phyloP scores from a whole-genome alignment of 2,888 invertebrate species.

The Brachyopa scutellaris region DNA sequence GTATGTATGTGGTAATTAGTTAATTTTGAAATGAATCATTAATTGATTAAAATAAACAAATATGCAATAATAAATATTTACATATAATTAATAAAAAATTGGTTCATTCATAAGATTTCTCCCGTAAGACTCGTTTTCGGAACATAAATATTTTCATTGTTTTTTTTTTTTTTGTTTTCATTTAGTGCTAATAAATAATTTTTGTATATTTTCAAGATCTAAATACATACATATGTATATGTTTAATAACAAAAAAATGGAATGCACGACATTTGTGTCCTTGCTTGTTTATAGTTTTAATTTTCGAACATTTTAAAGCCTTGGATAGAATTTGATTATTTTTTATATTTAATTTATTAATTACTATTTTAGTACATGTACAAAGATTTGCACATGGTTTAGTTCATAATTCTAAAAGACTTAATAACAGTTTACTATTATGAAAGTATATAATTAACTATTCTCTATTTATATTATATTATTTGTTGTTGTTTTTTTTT shows the following conservation, averaged over 20 bases:
- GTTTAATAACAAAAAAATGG: conserved; percentile 11
- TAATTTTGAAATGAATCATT: too few species aligned
- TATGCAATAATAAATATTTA: conserved; percentile 17
- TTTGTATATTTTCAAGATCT: conserved; percentile 7
- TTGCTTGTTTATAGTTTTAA: conserved; percentile 1
- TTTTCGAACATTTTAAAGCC: not conserved
- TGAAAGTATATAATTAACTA: conserved; percentile 12
- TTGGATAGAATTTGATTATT: conserved; percentile 12
- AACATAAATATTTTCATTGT: not conserved
- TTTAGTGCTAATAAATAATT: not conserved
- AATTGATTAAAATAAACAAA: conserved; percentile 6
- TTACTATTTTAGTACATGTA: not conserved
- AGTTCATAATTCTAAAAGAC: not conserved
- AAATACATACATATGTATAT: too few species aligned
- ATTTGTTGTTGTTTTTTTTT: too few species aligned
- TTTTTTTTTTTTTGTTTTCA: not conserved
- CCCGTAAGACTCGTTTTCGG: not conserved
- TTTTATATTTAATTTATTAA: conserved; percentile 1
- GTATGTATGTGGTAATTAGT: not conserved
- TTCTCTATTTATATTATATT: not conserved
- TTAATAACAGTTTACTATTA: not conserved
- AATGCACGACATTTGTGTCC: conserved; percentile 10
- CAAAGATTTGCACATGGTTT: not conserved
- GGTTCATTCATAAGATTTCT: conserved; percentile 13
- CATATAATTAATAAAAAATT: conserved; percentile 23